These are phyloP conservation scores for Pardosa pseudoannulata DNA, from an alignment of 2,888 invertebrate species.

Conservation along the genomic window DNA sequence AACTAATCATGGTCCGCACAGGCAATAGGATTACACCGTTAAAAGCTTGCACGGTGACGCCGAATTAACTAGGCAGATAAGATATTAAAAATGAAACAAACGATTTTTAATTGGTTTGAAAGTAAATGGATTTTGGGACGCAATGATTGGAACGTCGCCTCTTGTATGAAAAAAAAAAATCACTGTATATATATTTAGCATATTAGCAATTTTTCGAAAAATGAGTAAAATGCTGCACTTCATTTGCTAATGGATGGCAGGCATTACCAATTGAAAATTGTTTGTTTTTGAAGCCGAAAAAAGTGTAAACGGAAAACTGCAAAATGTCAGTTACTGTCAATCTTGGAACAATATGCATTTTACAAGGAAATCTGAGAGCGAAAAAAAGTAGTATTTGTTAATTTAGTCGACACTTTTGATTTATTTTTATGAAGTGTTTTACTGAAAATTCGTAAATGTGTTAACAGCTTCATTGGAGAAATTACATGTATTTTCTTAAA, in stretches of 20 bases:
- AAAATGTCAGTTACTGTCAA: not conserved
- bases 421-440: too few relatives aligned
- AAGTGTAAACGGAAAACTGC: too few relatives aligned
- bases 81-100: slow-evolving; percentile 49
- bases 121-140: slow-evolving; percentile 11
- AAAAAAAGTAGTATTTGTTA: too few relatives aligned
- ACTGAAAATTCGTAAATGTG: too few relatives aligned
- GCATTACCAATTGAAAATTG: not conserved
- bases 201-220: not conserved
- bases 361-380: too few relatives aligned
- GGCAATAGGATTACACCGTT: slow-evolving; percentile 46
- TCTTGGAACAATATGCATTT: not conserved
- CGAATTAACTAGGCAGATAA: slow-evolving; percentile 43
- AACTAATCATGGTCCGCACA: slow-evolving; percentile 37
- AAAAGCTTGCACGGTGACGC: slow-evolving; percentile 41
- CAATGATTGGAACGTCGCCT: not conserved
- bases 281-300: not conserved
- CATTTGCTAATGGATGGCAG: not conserved
- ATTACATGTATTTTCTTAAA: too few relatives aligned
- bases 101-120: slow-evolving; percentile 52
- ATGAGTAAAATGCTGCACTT: not conserved
- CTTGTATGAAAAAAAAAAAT: not conserved
- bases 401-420: too few relatives aligned
- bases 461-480: too few relatives aligned
- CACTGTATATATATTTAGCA: too few relatives aligned